A percentile compares a stretch with the other conserved stretches of the same genome.
Conservation (phyloP, 2,888 invertebrate genomes). For the Sepioteuthis lessoniana region DNA sequence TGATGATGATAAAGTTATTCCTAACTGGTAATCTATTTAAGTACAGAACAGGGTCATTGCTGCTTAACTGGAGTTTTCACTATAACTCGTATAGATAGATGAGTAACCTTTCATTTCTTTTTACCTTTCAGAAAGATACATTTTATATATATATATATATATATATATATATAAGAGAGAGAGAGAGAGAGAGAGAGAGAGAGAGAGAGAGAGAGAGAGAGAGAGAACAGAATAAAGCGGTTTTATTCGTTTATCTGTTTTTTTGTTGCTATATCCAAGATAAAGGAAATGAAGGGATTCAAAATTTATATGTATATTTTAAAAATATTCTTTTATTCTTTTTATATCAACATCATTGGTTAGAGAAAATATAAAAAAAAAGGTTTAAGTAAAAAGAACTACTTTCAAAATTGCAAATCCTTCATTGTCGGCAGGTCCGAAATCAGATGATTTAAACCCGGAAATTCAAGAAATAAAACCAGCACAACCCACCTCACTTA, state of each 20-base stretch:
- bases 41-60: too few relatives aligned
- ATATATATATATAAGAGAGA: too few relatives aligned
- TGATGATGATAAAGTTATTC: too few relatives aligned
- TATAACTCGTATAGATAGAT: too few relatives aligned
- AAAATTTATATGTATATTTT: not conserved
- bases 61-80: too few relatives aligned
- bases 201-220: too few relatives aligned
- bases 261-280: not conserved
- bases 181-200: too few relatives aligned
- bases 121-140: not conserved
- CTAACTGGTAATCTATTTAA: too few relatives aligned
- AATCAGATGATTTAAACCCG: slow-evolving; percentile 13
- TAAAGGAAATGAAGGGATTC: not conserved
- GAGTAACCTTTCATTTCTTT: not conserved
- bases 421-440: not conserved
- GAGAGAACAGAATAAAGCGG: too few relatives aligned
- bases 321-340: too few relatives aligned
- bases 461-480: slow-evolving; percentile 3
- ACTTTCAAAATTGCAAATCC: not conserved
- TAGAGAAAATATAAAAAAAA: not conserved
- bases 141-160: too few relatives aligned
- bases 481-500: not conserved
- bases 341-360: not conserved
- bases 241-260: not conserved
- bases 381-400: not conserved